Base-by-base conservation (phyloP, 2,888 invertebrate species). In the Balanococcus diminutus region DNA sequence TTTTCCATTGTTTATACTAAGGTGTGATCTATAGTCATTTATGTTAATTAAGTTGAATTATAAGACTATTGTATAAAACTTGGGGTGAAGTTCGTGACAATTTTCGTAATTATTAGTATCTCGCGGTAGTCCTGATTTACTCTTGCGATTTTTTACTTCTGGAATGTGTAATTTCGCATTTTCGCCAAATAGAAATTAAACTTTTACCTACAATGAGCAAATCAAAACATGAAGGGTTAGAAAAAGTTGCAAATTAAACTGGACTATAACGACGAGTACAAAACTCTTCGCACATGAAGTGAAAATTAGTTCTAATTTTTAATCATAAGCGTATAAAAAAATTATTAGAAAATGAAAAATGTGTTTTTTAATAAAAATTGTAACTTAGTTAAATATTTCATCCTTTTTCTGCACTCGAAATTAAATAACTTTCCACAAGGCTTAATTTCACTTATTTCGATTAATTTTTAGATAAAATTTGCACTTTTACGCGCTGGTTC, bases 61-160 rank as follows among this genome's bases (percentile, higher is more conserved):
- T 67, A 28, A 67, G 25, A 67, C 67, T 31, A 67, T 67, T 67
- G 67, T 67, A 67, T 28, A 14, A 31, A 67, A 67, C 28, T 67
- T 67, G 28, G 28, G 56, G 28, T 28, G 67, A 31, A 67, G 67
- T 67, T 67, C 67, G 67, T 67, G 67, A 67, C 67, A 67, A 67
- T 67, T 67, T 67, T 67, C 28, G 67, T 67, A 67, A 67, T 67
- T 67, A 67, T 67, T 67, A 67, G 28, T 16, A 67, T 28, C 25
- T n/a, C n/a, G n/a, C n/a, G n/a, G n/a, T n/a, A n/a, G n/a, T n/a
- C n/a, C n/a, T n/a, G n/a, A n/a, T 31, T 67, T 5, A 9, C 14
- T 28, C 61, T 67, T 67, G 25, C 28, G 28, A 31, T 67, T 67
- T 67, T 46, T 67, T 19, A 19, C 16, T 67, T 22, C 9, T 8